Percentiles rank a stretch among this genome's conserved stretches.
These are phyloP conservation scores for Drosophila lini DNA, from an alignment of 1,140 invertebrate species.

Conservation along the genomic window DNA sequence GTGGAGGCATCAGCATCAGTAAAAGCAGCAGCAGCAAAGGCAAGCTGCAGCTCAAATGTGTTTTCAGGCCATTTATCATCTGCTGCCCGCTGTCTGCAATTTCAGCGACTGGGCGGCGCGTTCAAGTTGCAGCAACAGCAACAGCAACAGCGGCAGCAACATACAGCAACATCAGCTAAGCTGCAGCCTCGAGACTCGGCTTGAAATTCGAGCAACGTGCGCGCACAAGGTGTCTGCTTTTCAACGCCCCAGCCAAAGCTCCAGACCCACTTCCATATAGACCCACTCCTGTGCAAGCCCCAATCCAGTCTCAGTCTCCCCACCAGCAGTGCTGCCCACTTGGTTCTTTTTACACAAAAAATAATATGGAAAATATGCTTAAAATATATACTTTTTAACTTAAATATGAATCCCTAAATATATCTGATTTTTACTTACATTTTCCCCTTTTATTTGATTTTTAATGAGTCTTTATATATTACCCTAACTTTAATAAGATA, in stretches of 20 bases:
- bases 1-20: slow-evolving; percentile 27
- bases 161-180: slow-evolving; percentile 18
- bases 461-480: too few species aligned
- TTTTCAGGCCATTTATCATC: slow-evolving; percentile 77
- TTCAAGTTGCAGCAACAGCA: slow-evolving; percentile 65
- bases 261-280: slow-evolving; percentile 13
- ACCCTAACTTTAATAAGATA: too few species aligned
- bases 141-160: slow-evolving; percentile 6
- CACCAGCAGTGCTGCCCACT: slow-evolving; percentile 15
- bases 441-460: too few species aligned
- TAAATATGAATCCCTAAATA: too few species aligned
- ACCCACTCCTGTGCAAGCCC: slow-evolving; percentile 5
- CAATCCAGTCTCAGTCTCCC: slow-evolving; percentile 16
- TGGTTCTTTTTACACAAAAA: background rate
- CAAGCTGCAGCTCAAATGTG: slow-evolving; percentile 69
- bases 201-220: slow-evolving; percentile 75
- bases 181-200: slow-evolving; percentile 39
- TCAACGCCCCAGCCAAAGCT: slow-evolving; percentile 64
- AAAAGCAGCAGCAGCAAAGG: slow-evolving; percentile 23
- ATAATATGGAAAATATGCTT: background rate
- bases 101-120: slow-evolving; percentile 58
- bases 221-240: slow-evolving; percentile 79
- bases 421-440: too few species aligned
- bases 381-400: too few species aligned
- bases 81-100: slow-evolving; percentile 74